These are phyloP conservation scores for Ondatra zibethicus DNA, from an alignment of 2,113 vertebrate genomes.

Conservation along the genomic window DNA sequence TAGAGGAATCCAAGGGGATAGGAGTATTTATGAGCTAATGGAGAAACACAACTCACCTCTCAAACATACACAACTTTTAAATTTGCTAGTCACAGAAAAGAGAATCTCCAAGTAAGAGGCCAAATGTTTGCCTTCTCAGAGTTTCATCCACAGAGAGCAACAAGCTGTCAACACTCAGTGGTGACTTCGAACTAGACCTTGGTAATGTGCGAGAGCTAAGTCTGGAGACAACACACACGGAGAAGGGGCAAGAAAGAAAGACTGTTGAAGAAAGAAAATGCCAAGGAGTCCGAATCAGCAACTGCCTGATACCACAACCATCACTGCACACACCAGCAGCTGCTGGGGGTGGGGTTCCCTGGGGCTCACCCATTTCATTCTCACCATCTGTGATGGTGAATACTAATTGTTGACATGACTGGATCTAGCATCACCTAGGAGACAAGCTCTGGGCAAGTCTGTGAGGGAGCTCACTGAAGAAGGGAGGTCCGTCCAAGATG, in stretches of 20 bases:
- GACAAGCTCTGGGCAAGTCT: neutral
- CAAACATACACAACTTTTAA: neutral
- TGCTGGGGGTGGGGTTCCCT: neutral
- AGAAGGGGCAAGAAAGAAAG: neutral
- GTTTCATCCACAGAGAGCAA: neutral
- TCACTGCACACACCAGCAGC: too few species aligned
- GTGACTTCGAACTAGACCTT: neutral
- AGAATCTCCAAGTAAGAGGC: neutral
- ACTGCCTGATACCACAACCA: neutral
- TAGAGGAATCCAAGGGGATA: neutral
- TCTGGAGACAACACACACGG: neutral
- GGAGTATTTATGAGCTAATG: neutral
- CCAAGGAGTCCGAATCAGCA: neutral
- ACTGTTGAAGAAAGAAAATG: neutral
- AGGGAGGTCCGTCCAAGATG: too few species aligned
- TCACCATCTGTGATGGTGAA: neutral
- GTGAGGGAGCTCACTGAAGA: neutral
- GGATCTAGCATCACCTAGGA: neutral
- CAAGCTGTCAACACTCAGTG: neutral
- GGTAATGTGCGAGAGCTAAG: neutral
- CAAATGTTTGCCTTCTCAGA: slow-evolving; percentile 38
- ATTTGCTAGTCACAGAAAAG: slow-evolving; percentile 19
- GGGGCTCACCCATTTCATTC: neutral
- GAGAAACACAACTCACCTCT: neutral
- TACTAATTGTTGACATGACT: neutral